Evolutionary conservation across 1,140 invertebrate species (phyloP), one percentile per base, ranked within the genome.

Genomic region (Dermatophagoides farinae): DNA sequence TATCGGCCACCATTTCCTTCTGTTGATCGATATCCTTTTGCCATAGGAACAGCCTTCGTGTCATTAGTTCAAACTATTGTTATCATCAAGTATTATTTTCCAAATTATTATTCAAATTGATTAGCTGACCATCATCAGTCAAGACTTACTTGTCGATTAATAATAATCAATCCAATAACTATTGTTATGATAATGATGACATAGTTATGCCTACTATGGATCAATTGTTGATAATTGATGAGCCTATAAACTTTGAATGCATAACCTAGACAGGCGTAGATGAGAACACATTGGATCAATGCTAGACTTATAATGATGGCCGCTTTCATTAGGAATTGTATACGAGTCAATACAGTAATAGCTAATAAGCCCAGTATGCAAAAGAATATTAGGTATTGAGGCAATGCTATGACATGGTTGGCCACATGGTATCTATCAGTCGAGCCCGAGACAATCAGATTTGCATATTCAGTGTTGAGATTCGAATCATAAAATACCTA

Each of bases 1-100:
- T 82, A 70, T 89, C 86, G 9, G 82, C 78, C 6, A 87, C 87
- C 54, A 82, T 78, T 72, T 90, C 85, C 25, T 85, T 77, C 70
- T 92, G 87, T 64, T 81, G 82, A 44, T 81, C 80, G 0, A 83
- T 82, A 70, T 84, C 78, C 62, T 78, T 71, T 68, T 78, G 76
- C 76, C 84, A 84, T 16, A 86, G 74, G 66, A 84, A 88, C 20
- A 87, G 73, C 5, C 84, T 80, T 55, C 84, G 75, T 46, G 83
- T 78, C 39, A 84, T 81, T 68, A 82, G 81, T 69, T 88, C 85
- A 69, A 82, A 79, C 83, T 87, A 64, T 11, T 68, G 49, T 43
- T 44, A 39, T 18, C 52, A 62, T 37, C 66, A 57, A 37, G 14
- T 22, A 14, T 37, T 18, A 2, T 14, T 53, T 44, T 20, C 2